Base-by-base conservation (phyloP, 2,888 invertebrate genomes). In the Polyommatus iphigenia region DNA sequence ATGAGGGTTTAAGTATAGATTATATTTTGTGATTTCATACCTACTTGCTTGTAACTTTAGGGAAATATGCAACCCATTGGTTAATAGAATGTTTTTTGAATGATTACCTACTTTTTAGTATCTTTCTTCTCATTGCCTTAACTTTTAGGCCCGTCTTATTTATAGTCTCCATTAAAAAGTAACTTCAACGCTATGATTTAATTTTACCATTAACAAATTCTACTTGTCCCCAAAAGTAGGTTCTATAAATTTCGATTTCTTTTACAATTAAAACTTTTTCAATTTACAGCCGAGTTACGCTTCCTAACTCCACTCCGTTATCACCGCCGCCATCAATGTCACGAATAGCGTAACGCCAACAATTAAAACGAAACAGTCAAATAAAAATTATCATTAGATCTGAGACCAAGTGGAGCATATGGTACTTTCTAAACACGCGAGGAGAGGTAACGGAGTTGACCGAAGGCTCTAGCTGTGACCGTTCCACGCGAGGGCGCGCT, bases 401-500 rank as follows among this genome's bases (percentile, higher is more conserved):
- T 54, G 24, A 24, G 18, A 62, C 36, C 59, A 78, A 78, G 59
- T 78, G 78, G 78, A 78, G 73, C 78, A 62, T 78, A 73, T 78
- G 59, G 54, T 18, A 77, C 81, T 82, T 82, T 82, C 81, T 82
- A 82, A 81, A 78, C 76, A 80, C 82, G 81, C 83, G 81, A 80
- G 82, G 80, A 80, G 81, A 79, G 81, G 82, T 80, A 77, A 76
- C 75, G 79, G 81, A 81, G 81, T 80, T 83, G 90, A 91, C 91
- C 91, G 92, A 89, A 87, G 86, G 88, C 88, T 87, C 90, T 87
- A 83, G 86, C 87, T 93, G 93, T 93, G 93, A 92, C 93, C 92
- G 93, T 93, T 93, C 92, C 90, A 87, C 85, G 80, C 81, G 79
- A 79, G 85, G 89, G 83, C 82, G 89, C 88, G 57, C 81, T 94